These are phyloP conservation scores for Chlorodrepanis virens DNA, from an alignment of 2,113 vertebrate species.

Conservation along the genomic window DNA sequence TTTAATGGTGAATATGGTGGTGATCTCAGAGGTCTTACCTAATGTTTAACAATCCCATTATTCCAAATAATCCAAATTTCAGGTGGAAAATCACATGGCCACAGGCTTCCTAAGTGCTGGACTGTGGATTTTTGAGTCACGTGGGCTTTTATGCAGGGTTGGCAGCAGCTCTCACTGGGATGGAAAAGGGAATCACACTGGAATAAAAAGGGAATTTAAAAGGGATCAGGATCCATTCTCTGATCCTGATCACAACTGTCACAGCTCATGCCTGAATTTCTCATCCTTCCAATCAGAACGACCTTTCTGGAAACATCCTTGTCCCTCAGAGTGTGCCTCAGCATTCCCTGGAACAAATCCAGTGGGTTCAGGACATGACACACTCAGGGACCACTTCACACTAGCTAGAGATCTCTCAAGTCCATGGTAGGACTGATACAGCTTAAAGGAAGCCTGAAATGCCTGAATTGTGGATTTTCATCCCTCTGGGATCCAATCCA, in stretches of 20 bases:
- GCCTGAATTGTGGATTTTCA: not conserved
- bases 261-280: not conserved
- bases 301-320: not conserved
- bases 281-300: not conserved
- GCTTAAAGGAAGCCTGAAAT: not conserved
- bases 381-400: rapidly evolving
- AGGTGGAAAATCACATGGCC: not conserved
- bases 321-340: not conserved
- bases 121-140: not conserved
- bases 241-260: not conserved
- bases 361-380: not conserved
- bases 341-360: not conserved
- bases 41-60: not conserved
- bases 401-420: not conserved
- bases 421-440: not conserved
- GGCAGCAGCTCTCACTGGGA: not conserved
- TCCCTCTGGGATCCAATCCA: not conserved
- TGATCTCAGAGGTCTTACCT: not conserved
- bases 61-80: not conserved
- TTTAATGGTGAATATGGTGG: not conserved
- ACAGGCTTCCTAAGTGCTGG: rapidly evolving
- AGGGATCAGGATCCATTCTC: not conserved
- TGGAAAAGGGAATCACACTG: not conserved
- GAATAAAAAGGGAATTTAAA: not conserved
- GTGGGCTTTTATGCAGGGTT: rapidly evolving